Evolutionary conservation across 2,797 vertebrate species (phyloP).

Genomic region (Chloroceryle amazona): DNA sequence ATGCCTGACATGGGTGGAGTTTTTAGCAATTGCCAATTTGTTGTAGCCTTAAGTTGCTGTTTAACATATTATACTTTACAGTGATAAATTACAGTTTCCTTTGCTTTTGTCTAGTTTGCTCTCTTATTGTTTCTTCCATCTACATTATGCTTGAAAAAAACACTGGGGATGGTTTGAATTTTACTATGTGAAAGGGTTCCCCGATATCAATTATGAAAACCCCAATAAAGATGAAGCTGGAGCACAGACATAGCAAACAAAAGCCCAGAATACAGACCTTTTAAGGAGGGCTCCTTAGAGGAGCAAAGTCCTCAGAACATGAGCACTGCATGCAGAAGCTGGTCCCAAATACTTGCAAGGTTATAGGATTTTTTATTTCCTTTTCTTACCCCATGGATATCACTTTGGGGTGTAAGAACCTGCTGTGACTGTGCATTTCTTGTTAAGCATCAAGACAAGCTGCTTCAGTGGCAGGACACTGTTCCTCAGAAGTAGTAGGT

Average conservation of each 20-base stretch:
- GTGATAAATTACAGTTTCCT: constrained; percentile 16
- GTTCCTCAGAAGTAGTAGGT: not conserved
- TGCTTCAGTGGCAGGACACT: not conserved
- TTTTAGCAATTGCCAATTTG: constrained; percentile 49
- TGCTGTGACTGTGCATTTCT: not conserved
- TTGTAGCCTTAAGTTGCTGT: constrained; percentile 31
- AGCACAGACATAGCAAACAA: not conserved
- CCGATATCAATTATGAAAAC: not conserved
- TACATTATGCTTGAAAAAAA: not conserved
- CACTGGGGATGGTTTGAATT: not conserved
- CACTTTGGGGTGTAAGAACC: not conserved
- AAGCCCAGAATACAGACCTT: not conserved
- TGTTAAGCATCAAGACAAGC: not conserved
- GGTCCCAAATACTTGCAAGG: not conserved
- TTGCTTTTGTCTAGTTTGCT: constrained; percentile 18
- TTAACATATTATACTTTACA: constrained; percentile 14
- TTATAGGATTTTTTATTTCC: not conserved
- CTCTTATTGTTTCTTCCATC: not conserved
- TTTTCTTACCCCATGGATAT: not conserved
- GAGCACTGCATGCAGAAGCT: not conserved
- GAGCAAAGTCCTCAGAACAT: not conserved
- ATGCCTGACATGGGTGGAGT: not conserved
- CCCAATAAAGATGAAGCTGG: not conserved
- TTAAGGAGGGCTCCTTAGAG: not conserved
- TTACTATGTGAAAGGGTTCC: not conserved